These are phyloP conservation scores for Lasioglossum marginatum DNA, from an alignment of 2,888 invertebrate species.

Conservation along the genomic window DNA sequence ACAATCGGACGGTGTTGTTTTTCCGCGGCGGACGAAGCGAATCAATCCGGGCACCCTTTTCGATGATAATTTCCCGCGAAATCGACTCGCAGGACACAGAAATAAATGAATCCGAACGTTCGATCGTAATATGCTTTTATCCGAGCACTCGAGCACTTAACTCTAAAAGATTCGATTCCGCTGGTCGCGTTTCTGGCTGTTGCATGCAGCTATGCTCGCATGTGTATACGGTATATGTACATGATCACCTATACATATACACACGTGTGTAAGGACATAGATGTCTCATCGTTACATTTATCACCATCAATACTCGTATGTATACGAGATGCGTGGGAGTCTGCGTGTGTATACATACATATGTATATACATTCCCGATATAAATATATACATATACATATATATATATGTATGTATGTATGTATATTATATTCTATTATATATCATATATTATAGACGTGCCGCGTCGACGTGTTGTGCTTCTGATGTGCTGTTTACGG, in stretches of 20 bases:
- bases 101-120: conserved; percentile 49
- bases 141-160: conserved; percentile 74
- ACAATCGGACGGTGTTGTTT: background rate
- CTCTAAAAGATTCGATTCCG: conserved; percentile 74
- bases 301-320: background rate
- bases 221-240: conserved; percentile 54
- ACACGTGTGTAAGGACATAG: conserved; percentile 20
- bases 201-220: conserved; percentile 78
- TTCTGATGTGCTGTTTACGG: conserved; percentile 66
- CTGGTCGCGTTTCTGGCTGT: conserved; percentile 72
- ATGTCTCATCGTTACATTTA: conserved; percentile 10
- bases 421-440: conserved; percentile 7
- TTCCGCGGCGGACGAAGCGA: background rate
- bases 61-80: conserved; percentile 2
- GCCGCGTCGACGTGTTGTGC: conserved; percentile 61
- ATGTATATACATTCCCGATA: background rate
- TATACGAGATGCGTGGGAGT: background rate
- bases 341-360: background rate
- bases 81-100: background rate
- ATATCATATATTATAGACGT: conserved; percentile 42
- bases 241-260: conserved; percentile 22
- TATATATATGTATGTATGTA: conserved; percentile 14
- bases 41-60: conserved; percentile 1
- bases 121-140: conserved; percentile 71
- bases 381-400: background rate